Conservation (phyloP, 2,797 vertebrate species). For the Enteromius paludinosus region DNA sequence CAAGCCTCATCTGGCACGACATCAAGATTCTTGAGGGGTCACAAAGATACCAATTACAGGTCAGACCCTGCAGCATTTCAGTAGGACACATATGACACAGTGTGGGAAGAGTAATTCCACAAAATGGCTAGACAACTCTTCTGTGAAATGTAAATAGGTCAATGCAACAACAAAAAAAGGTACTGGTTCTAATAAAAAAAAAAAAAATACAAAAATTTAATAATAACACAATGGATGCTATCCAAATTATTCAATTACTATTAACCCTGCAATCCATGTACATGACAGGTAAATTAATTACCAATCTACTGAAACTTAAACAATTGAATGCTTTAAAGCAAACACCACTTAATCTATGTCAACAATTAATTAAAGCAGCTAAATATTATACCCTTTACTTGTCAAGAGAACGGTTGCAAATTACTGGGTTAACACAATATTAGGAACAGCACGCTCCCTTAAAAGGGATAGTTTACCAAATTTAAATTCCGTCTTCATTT, state of each 20-base stretch:
- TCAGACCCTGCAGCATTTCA: slow-evolving; percentile 44
- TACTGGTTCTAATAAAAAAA: neutral
- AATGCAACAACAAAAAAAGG: neutral
- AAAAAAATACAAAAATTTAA: neutral
- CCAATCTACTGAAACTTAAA: neutral
- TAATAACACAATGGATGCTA: neutral
- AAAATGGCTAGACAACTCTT: slow-evolving; percentile 17
- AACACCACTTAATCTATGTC: neutral
- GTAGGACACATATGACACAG: slow-evolving; percentile 26
- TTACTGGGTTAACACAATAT: neutral
- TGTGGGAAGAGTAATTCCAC: neutral
- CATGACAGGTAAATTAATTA: neutral
- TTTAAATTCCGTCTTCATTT: neutral
- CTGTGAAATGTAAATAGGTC: slow-evolving; percentile 12
- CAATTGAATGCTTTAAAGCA: neutral
- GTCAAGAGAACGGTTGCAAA: neutral
- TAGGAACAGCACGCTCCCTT: neutral
- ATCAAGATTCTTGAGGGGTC: slow-evolving; percentile 32
- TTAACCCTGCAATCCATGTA: neutral
- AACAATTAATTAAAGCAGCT: neutral
- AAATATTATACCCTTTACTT: neutral
- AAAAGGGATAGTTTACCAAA: neutral
- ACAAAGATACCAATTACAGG: slow-evolving; percentile 33
- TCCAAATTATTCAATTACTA: slow-evolving; percentile 11
- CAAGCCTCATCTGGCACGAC: slow-evolving; percentile 33